Evolutionary conservation across 2,113 vertebrate genomes (phyloP).

Genomic region (Henicopernis longicauda): DNA sequence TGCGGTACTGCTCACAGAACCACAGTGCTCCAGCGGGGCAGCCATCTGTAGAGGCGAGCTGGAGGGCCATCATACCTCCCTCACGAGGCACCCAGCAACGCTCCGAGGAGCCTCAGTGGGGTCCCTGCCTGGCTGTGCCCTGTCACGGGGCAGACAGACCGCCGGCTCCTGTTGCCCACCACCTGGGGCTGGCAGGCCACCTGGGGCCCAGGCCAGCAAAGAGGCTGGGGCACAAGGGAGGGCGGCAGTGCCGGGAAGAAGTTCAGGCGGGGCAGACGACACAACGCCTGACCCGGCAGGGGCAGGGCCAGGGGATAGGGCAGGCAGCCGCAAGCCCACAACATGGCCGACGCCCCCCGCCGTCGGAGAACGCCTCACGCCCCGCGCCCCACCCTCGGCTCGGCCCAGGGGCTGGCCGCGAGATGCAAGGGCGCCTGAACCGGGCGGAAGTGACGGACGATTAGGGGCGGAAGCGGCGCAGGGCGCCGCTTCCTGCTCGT

Average conservation of each 20-base stretch:
- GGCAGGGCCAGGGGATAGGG: fast-evolving
- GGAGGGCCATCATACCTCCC: too few species aligned
- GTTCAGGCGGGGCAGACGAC: fast-evolving
- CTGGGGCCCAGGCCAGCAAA: fast-evolving
- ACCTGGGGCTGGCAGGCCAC: neutral
- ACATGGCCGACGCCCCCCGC: fast-evolving
- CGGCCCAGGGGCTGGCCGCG: too few species aligned
- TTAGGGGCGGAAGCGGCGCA: neutral
- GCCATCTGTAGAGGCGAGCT: fast-evolving
- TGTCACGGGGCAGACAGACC: fast-evolving
- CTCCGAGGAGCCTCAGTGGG: fast-evolving
- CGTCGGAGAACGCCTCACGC: fast-evolving
- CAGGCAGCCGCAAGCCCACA: fast-evolving
- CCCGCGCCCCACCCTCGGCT: neutral
- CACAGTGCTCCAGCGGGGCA: fast-evolving
- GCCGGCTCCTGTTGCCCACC: too few species aligned
- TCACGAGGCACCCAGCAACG: fast-evolving
- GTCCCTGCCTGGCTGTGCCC: neutral
- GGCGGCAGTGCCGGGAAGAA: fast-evolving
- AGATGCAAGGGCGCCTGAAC: fast-evolving
- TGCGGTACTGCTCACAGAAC: neutral
- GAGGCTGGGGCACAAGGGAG: too few species aligned
- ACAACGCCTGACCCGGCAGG: fast-evolving
- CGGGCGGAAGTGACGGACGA: fast-evolving
- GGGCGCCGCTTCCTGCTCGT: neutral